phyloP scores from a whole-genome alignment of 35 echinoderm and acorn worm genomes.

The Nesometra sesokonis region DNA sequence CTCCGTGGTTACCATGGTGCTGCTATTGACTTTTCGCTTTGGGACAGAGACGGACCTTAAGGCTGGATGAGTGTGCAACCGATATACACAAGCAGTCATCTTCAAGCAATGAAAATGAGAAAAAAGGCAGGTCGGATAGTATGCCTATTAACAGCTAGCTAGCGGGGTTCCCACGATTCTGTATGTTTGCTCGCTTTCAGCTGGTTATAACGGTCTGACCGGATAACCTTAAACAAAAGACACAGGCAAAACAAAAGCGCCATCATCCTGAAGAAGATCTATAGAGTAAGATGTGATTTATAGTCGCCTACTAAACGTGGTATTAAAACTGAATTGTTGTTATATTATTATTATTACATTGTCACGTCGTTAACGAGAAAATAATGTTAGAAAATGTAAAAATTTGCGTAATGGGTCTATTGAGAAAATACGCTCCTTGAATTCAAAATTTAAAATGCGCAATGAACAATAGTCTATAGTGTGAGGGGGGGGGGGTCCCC shows the following conservation, averaged over 20 bases:
- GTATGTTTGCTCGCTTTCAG: neutral
- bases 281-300: neutral
- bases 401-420: no score
- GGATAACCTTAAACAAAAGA: neutral
- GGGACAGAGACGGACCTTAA: neutral
- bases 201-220: neutral
- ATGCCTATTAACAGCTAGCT: neutral
- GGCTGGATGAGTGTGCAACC: neutral
- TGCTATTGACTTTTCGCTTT: neutral
- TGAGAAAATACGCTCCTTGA: no score
- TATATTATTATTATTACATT: no score
- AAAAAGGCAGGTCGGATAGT: neutral
- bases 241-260: neutral
- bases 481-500: no score
- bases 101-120: neutral
- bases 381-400: no score
- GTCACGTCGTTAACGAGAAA: no score
- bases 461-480: no score
- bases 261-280: neutral
- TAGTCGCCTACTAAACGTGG: neutral
- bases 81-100: neutral
- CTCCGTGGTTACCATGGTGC: neutral
- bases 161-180: neutral
- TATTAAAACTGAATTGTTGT: no score
- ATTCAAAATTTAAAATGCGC: no score